Evolutionary conservation across 2,888 invertebrate species (phyloP).

Genomic region (Uropetala carovei): DNA sequence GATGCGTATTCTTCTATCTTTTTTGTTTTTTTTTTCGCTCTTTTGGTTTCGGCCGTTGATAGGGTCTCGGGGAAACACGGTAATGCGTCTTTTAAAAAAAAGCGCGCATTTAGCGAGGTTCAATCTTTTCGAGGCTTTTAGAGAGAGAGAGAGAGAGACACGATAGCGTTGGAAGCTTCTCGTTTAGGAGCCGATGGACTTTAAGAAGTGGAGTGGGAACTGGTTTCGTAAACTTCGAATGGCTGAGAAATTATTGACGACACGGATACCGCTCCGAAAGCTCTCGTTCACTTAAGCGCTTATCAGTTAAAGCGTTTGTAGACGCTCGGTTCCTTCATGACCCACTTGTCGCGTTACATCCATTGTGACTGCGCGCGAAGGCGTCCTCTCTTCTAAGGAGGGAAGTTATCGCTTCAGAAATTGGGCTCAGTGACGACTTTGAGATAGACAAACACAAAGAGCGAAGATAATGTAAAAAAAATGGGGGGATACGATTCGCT

Average conservation of each 20-base stretch:
- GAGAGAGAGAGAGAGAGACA: slow-evolving; percentile 10
- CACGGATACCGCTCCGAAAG: slow-evolving; percentile 38
- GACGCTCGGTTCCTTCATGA: slow-evolving; percentile 46
- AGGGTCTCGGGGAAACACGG: background rate
- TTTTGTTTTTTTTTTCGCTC: background rate
- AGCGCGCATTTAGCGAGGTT: slow-evolving; percentile 19
- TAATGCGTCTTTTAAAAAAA: background rate
- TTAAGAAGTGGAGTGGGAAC: slow-evolving; percentile 14
- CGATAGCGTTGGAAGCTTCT: slow-evolving; percentile 43
- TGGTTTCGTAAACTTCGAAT: slow-evolving; percentile 43
- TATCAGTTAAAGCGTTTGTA: slow-evolving; percentile 61
- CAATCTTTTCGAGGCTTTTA: slow-evolving; percentile 50
- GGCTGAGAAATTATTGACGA: slow-evolving; percentile 60
- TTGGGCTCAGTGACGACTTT: too few relatives aligned
- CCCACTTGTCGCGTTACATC: slow-evolving; percentile 52
- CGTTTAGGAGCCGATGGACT: slow-evolving; percentile 45
- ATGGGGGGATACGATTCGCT: too few relatives aligned
- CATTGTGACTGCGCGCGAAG: slow-evolving; percentile 11
- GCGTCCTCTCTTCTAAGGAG: background rate
- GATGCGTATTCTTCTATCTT: background rate
- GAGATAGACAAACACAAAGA: too few relatives aligned
- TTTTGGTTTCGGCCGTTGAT: background rate
- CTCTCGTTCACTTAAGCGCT: slow-evolving; percentile 55
- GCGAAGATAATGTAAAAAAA: too few relatives aligned
- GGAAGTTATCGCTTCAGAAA: too few relatives aligned